Evolutionary conservation across 92 coral and sea anemone species (phyloP).

Genomic region (Epizoanthus illoricatus): DNA sequence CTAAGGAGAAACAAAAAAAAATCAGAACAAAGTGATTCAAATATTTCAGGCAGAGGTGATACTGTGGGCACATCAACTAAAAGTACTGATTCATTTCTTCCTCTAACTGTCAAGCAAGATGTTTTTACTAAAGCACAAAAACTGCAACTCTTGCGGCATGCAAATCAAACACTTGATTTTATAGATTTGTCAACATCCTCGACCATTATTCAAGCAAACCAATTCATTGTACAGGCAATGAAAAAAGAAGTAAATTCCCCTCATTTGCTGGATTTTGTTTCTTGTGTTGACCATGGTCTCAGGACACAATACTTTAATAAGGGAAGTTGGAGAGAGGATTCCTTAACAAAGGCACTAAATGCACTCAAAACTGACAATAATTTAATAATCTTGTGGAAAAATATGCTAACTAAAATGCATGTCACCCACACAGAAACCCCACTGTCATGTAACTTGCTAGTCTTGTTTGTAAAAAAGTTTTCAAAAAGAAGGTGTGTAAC

Average conservation of each 20-base stretch:
- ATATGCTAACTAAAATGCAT: constrained; percentile 9
- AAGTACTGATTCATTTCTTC: not conserved
- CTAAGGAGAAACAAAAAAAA: constrained; percentile 18
- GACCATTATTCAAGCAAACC: constrained; percentile 13
- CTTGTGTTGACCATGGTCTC: constrained; percentile 13
- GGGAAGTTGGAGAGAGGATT: constrained; percentile 1
- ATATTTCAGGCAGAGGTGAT: constrained; percentile 6
- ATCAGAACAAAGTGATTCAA: not conserved
- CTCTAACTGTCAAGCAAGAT: constrained; percentile 1
- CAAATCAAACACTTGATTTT: constrained; percentile 52
- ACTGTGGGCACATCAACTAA: constrained; percentile 23
- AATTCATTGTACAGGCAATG: constrained; percentile 1
- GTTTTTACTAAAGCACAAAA: constrained; percentile 42
- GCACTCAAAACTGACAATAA: not conserved
- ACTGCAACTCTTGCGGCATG: constrained; percentile 54
- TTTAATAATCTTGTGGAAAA: not conserved
- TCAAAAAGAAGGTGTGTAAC: constrained; percentile 44
- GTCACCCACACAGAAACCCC: constrained; percentile 28
- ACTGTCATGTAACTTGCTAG: constrained; percentile 29
- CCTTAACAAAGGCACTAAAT: constrained; percentile 4
- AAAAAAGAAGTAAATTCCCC: constrained; percentile 26
- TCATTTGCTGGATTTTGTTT: constrained; percentile 10
- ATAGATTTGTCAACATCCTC: constrained; percentile 43
- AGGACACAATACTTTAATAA: not conserved
- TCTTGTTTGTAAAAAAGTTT: constrained; percentile 20